These are phyloP conservation scores for Ochotona curzoniae DNA, from an alignment of 2,113 vertebrate species.

Conservation along the genomic window DNA sequence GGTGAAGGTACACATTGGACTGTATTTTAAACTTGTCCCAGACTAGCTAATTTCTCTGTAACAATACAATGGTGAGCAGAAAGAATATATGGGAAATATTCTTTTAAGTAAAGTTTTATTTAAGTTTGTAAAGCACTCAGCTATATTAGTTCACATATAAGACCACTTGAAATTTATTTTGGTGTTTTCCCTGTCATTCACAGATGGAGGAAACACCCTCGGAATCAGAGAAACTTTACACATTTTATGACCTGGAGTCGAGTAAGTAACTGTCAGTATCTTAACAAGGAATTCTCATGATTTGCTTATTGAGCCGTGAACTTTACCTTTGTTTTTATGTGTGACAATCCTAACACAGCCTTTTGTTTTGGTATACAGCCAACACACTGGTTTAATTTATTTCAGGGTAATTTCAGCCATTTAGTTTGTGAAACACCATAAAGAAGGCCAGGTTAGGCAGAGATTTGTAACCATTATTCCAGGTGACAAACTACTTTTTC, in stretches of 20 bases:
- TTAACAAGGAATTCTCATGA: neutral
- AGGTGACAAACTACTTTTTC: slow-evolving; percentile 11
- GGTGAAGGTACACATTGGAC: neutral
- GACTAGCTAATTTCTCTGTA: neutral
- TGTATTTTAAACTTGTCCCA: slow-evolving; percentile 33
- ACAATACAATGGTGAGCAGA: slow-evolving; percentile 22
- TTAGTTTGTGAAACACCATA: neutral
- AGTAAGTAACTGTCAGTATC: slow-evolving; percentile 89
- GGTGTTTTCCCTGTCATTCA: slow-evolving; percentile 49
- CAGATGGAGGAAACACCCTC: slow-evolving; percentile 88
- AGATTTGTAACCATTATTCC: neutral
- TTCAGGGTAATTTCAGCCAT: neutral
- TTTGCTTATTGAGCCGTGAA: neutral
- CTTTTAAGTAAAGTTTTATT: neutral
- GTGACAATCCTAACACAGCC: neutral
- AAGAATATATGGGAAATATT: neutral
- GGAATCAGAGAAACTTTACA: slow-evolving; percentile 89
- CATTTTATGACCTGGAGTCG: slow-evolving; percentile 92
- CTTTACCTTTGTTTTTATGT: neutral
- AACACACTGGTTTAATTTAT: neutral
- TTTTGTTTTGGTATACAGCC: neutral
- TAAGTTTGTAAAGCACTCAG: neutral
- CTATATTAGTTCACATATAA: neutral
- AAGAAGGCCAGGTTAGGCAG: neutral
- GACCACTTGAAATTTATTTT: neutral